Evolutionary conservation across 92 coral and sea anemone genomes (phyloP), one percentile per base, ranked within the genome.

Genomic region (Porites evermanni): DNA sequence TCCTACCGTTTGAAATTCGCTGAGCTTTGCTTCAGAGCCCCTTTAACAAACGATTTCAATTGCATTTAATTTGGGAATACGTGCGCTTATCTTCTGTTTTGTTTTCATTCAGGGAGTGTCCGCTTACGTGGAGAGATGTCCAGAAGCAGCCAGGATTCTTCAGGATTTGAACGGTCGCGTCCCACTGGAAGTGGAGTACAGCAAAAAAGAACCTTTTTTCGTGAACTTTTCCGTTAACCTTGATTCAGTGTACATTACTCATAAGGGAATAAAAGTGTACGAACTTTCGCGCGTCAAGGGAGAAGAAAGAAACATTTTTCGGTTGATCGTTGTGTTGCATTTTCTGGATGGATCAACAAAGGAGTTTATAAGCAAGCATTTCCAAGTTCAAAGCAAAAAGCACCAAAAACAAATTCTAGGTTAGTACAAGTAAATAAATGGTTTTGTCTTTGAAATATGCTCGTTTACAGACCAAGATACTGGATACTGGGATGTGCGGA

Each of bases 251-350:
- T 94, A 94, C 92, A 87, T 84, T 61, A 84, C 93, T 59, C 83
- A 93, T 4, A 72, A 87, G 8, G 97, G 97, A 2, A 90, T 90
- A 16, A 95, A 97, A 79, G 99, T 97, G 78, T 97, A 97, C 88
- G 98, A 97, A 75, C 94, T 97, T 59, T 97, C 99, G 2, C 92
- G 98, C 81, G 99, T 97, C 54, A 97, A 97, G 79, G 99, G 99
- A 32, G 98, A 95, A 56, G 99, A 97, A 79, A 88, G 99, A 63
- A 97, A 97, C n/a, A 91, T 91, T 11, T 97, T 97, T 67, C 93
- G 96, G 29, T 65, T 97, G 74, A 91, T 92, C n/a, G 81, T 97
- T 38, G 89, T 87, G 67, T 85, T 97, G 51, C 85, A 90, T 51
- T 93, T 95, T 56, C 44, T 81, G 51, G 95, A 95, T 84, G 98